Conservation (phyloP, 2,888 invertebrate species). For the Ommatoiulus sabulosus region DNA sequence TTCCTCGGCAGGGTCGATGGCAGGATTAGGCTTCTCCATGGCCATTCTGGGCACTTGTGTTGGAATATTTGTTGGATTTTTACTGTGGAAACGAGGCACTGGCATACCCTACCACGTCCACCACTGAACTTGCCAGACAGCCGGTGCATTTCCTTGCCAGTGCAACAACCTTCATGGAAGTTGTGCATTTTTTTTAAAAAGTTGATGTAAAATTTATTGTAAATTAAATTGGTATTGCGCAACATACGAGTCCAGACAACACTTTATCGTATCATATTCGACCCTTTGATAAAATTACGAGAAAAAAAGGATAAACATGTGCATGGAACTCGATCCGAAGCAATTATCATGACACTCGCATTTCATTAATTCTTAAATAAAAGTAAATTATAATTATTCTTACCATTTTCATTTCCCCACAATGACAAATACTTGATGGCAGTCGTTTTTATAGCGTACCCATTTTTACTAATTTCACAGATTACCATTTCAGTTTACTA, state of each 20-base stretch:
- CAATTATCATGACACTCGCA: neutral
- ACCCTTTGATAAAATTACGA: neutral
- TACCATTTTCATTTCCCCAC: neutral
- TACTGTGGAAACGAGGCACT: conserved; percentile 66
- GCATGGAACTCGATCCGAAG: neutral
- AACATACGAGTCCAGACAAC: neutral
- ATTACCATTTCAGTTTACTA: neutral
- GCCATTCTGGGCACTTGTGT: conserved; percentile 65
- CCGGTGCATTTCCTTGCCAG: neutral
- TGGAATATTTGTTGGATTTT: conserved; percentile 66
- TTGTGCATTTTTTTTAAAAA: conserved; percentile 17
- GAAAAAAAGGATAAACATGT: neutral
- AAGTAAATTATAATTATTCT: neutral
- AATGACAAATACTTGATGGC: neutral
- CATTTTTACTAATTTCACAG: neutral
- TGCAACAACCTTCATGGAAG: neutral
- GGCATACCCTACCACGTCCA: conserved; percentile 63
- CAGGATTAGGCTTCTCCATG: conserved; percentile 67
- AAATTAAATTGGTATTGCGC: conserved; percentile 44
- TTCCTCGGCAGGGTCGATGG: conserved; percentile 64
- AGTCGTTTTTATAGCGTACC: neutral
- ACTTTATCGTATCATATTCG: neutral
- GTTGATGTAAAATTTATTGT: conserved; percentile 41
- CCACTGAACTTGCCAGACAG: conserved; percentile 58
- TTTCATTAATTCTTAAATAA: neutral